A percentile compares a stretch with the other conserved stretches of the same genome.
phyloP scores from a whole-genome alignment of 2,797 vertebrate genomes.

The Alectoris magna region DNA sequence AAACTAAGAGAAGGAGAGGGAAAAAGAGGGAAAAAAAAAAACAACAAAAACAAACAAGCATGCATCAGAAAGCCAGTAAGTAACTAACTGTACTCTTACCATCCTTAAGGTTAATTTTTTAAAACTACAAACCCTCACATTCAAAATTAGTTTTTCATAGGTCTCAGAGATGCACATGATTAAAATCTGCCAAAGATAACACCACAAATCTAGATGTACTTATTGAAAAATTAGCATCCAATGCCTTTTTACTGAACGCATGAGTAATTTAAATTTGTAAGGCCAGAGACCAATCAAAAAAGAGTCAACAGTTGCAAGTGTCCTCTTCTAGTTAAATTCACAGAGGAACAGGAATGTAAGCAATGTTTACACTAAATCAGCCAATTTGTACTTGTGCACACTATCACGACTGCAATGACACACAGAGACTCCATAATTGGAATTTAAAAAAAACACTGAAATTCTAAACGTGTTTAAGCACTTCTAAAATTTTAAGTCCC shows the following conservation, averaged over 20 bases:
- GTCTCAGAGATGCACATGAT: not conserved
- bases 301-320: not conserved
- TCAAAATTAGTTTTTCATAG: not conserved
- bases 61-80: not conserved
- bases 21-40: not conserved
- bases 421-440: not conserved
- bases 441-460: not conserved
- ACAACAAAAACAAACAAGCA: not conserved
- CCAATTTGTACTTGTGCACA: not conserved
- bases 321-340: not conserved
- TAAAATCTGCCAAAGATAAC: not conserved
- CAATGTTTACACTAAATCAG: not conserved
- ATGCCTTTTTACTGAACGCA: not conserved
- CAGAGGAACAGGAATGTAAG: not conserved
- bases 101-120: not conserved
- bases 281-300: not conserved
- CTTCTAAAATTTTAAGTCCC: not conserved
- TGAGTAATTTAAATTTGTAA: not conserved
- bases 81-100: not conserved
- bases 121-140: not conserved
- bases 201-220: not conserved
- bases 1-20: conserved; percentile 77
- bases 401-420: not conserved
- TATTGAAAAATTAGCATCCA: not conserved
- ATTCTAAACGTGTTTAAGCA: not conserved